Evolutionary conservation across 2,888 invertebrate species (phyloP).

Genomic region (Andrena hattorfiana): DNA sequence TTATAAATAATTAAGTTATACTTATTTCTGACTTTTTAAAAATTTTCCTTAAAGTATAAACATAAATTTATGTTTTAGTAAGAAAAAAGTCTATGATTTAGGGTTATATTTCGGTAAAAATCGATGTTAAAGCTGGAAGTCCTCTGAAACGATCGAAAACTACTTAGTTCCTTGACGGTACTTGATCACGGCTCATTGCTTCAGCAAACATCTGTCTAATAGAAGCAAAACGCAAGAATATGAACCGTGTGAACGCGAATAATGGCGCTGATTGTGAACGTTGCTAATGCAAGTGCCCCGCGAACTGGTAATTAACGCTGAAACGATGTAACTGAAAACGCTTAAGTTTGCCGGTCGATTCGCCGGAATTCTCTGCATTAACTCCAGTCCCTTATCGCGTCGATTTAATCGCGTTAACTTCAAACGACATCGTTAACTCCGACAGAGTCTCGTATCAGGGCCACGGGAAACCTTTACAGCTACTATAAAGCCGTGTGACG

Average conservation of each 20-base stretch:
- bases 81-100: too few species aligned
- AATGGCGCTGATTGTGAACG: slow-evolving; percentile 20
- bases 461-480: slow-evolving; percentile 34
- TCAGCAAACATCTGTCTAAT: neutral
- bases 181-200: too few species aligned
- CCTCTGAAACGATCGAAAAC: too few species aligned
- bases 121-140: too few species aligned
- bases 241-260: neutral
- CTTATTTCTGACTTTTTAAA: too few species aligned
- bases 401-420: slow-evolving; percentile 57
- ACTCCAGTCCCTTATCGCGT: slow-evolving; percentile 27
- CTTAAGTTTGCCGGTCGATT: slow-evolving; percentile 22
- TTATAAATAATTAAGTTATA: too few species aligned
- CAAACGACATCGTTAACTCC: slow-evolving; percentile 49
- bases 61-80: too few species aligned
- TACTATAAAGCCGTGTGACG: slow-evolving; percentile 23
- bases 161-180: too few species aligned
- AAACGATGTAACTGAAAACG: slow-evolving; percentile 42
- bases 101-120: too few species aligned
- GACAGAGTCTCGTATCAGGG: slow-evolving; percentile 13
- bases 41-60: too few species aligned
- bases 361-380: slow-evolving; percentile 26
- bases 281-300: slow-evolving; percentile 1
- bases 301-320: slow-evolving; percentile 28
- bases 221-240: neutral